Evolutionary conservation across 2,888 invertebrate genomes (phyloP).

Genomic region (Ennomos erosarius): DNA sequence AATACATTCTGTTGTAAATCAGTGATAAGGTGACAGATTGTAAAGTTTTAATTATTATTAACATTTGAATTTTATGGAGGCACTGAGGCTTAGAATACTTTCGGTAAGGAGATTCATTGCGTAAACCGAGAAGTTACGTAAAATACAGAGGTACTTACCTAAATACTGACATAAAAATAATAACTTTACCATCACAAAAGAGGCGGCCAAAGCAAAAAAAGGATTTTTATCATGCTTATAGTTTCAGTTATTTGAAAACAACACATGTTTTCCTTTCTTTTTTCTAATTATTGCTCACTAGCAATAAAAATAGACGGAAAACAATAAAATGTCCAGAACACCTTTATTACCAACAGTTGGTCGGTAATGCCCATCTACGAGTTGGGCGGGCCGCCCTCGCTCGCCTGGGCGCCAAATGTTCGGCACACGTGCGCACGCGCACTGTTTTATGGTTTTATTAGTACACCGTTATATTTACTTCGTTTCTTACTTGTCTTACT

Average conservation of each 20-base stretch:
- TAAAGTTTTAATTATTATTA: not conserved
- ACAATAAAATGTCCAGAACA: constrained; percentile 44
- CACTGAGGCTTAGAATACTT: too few relatives aligned
- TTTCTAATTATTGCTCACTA: constrained; percentile 26
- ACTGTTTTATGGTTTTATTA: not conserved
- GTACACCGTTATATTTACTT: not conserved
- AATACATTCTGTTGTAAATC: constrained; percentile 19
- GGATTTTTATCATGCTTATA: too few relatives aligned
- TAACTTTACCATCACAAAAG: too few relatives aligned
- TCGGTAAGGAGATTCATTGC: too few relatives aligned
- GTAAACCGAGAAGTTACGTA: too few relatives aligned
- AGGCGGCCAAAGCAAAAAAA: too few relatives aligned
- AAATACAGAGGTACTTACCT: too few relatives aligned
- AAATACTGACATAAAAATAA: too few relatives aligned
- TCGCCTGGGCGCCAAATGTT: constrained; percentile 39
- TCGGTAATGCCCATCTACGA: constrained; percentile 9
- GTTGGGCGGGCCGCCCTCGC: constrained; percentile 73
- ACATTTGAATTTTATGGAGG: too few relatives aligned
- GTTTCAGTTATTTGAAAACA: not conserved
- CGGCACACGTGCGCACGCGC: constrained; percentile 38
- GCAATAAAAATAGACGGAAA: constrained; percentile 36
- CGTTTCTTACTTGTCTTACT: not conserved
- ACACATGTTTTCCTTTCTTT: constrained; percentile 30
- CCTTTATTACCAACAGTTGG: constrained; percentile 46
- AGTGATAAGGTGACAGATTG: not conserved